A percentile compares a stretch with the other conserved stretches of the same genome.
Conservation (phyloP, 2,797 vertebrate genomes). For the Pseudochaenichthys georgianus region DNA sequence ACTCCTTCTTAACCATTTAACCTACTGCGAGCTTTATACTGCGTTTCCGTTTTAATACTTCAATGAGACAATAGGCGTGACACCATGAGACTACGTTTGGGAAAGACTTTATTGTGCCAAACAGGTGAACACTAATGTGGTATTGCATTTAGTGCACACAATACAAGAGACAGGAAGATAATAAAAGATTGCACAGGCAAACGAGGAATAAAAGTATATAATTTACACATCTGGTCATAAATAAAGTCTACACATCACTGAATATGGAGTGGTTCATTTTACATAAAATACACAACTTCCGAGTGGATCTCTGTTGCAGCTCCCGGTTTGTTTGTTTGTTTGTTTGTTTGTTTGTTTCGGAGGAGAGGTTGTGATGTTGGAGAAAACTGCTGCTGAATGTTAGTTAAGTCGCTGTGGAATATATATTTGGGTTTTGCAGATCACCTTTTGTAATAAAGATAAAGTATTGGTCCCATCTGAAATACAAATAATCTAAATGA, state of each 20-base stretch:
- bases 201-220: conserved; percentile 73
- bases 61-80: background rate
- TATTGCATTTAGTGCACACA: conserved; percentile 71
- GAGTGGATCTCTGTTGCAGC: conserved; percentile 44
- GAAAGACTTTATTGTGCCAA: conserved; percentile 80
- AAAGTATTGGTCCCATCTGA: conserved; percentile 22
- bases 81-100: conserved; percentile 37
- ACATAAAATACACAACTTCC: conserved; percentile 67
- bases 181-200: conserved; percentile 77
- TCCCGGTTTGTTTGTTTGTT: background rate
- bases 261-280: conserved; percentile 70
- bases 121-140: conserved; percentile 72
- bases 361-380: conserved; percentile 17
- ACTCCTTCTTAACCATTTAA: conserved; percentile 30
- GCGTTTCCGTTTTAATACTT: background rate
- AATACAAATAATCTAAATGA: conserved; percentile 1
- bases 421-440: conserved; percentile 16
- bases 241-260: conserved; percentile 74
- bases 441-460: background rate
- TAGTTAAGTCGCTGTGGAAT: background rate
- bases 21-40: conserved; percentile 1
- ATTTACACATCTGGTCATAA: conserved; percentile 82
- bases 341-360: background rate
- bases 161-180: conserved; percentile 69
- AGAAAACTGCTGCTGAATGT: conserved; percentile 32